Conservation (phyloP, 2,888 invertebrate genomes). For the Encarsia formosa region DNA sequence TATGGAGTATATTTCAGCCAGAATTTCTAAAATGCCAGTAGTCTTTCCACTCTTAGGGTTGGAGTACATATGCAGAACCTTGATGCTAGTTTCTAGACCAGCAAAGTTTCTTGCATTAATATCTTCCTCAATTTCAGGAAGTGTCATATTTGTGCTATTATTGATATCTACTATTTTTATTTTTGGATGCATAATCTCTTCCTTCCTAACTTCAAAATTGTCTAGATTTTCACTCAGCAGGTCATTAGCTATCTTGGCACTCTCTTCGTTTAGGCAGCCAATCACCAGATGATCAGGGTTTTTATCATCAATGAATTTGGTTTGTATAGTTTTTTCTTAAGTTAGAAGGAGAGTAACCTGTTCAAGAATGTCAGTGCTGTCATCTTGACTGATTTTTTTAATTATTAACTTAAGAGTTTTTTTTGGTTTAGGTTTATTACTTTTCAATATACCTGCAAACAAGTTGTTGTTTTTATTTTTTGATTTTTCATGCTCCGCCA, state of each 20-base stretch:
- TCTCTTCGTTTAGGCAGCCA: conserved; percentile 51
- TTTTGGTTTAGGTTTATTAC: too few relatives aligned
- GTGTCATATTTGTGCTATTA: not conserved
- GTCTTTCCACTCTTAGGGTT: not conserved
- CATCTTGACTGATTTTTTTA: too few relatives aligned
- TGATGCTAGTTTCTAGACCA: not conserved
- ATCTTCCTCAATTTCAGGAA: not conserved
- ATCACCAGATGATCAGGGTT: too few relatives aligned
- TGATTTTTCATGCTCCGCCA: too few relatives aligned
- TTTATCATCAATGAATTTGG: too few relatives aligned
- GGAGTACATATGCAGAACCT: not conserved
- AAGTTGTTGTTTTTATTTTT: too few relatives aligned
- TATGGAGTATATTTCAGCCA: not conserved
- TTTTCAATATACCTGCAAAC: too few relatives aligned
- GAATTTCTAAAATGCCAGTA: not conserved
- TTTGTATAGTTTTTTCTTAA: too few relatives aligned
- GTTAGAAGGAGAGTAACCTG: too few relatives aligned
- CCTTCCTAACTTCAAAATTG: not conserved
- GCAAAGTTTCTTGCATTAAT: not conserved
- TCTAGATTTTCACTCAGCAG: not conserved
- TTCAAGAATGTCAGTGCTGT: too few relatives aligned
- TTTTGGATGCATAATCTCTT: not conserved
- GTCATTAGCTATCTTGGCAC: not conserved
- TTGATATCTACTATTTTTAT: not conserved
- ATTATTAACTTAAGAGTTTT: too few relatives aligned